A percentile compares a stretch with the other conserved stretches of the same genome.
Conservation (phyloP, 2,888 invertebrate species). For the Xylota sylvarum region DNA sequence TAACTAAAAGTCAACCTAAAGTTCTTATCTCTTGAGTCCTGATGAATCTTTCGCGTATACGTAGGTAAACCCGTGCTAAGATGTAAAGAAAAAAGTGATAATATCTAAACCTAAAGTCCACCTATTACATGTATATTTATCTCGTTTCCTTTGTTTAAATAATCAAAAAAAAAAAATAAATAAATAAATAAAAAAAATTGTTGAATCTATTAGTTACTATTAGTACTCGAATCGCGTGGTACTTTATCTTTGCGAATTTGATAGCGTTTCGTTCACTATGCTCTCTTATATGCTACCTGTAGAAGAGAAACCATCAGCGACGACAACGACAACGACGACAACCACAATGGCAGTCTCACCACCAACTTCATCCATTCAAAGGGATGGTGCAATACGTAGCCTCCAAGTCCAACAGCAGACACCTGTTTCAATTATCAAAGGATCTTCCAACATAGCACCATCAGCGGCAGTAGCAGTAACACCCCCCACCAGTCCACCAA, state of each 20-base stretch:
- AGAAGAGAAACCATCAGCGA: slow-evolving; percentile 91
- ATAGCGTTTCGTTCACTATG: slow-evolving; percentile 85
- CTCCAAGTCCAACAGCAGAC: slow-evolving; percentile 62
- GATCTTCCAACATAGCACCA: slow-evolving; percentile 39
- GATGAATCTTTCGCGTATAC: slow-evolving; percentile 36
- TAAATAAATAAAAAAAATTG: neutral
- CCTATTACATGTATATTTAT: neutral
- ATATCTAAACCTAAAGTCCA: slow-evolving; percentile 32
- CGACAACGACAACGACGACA: slow-evolving; percentile 78
- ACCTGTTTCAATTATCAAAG: slow-evolving; percentile 72
- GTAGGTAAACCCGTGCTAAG: slow-evolving; percentile 23
- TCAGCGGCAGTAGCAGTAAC: slow-evolving; percentile 17
- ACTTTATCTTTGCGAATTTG: slow-evolving; percentile 29
- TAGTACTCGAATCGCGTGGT: slow-evolving; percentile 39
- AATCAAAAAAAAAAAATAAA: neutral
- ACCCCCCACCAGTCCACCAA: slow-evolving; percentile 4
- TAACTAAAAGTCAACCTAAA: slow-evolving; percentile 14
- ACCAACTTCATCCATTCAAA: slow-evolving; percentile 50
- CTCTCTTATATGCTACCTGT: slow-evolving; percentile 92
- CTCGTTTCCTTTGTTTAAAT: slow-evolving; percentile 17
- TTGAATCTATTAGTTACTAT: slow-evolving; percentile 33
- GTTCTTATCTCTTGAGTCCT: slow-evolving; percentile 25
- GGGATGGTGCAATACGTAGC: slow-evolving; percentile 54
- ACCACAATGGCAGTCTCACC: slow-evolving; percentile 71
- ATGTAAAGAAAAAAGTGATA: slow-evolving; percentile 37